Base-by-base conservation (phyloP, 1,140 invertebrate species). In the Plutomurus gul region DNA sequence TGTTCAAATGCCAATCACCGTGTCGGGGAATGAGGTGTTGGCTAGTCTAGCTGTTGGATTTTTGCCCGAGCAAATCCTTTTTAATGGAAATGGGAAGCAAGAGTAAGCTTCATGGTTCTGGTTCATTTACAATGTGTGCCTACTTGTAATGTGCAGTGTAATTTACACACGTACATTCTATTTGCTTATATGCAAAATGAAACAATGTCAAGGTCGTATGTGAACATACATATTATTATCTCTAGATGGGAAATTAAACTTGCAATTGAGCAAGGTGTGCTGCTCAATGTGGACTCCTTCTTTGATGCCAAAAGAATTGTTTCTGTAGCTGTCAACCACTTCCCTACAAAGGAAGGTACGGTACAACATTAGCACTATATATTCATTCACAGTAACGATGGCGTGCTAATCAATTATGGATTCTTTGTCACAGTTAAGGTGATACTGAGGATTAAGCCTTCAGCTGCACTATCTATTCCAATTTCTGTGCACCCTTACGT, bases 51-150 rank as follows among this genome's bases (percentile, higher is more conserved):
- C 85, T 40, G 78, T 82, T 13, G 86, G 86, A 16, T 87, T 87
- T 80, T 11, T 76, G 18, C 81, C 85, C 13, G 43, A 77, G 25
- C 56, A 78, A 5, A 84, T 87, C 16, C 71, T 88, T 36, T 84
- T 87, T 18, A 88, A 88, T 82, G 87, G 87, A 20, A 87, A 87
- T 78, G 87, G 87, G 18, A 88, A 88, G 81, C 82, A 84, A 49
- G 65, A 65, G 84, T 84, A 72, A 78, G 18, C 10, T 51, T 37
- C 36, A n/a, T 10, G n/a, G 7, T 5, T 25, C n/a, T 73, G 13
- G 13, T 73, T 1, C 37, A 43, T 39, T 4, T n/a, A 40, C 11
- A 43, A 43, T 43, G n/a, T n/a, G n/a, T n/a, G n/a, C n/a, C n/a
- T n/a, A 43, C 40, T 43, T 43, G 40, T 43, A 43, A 10, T 43